Base-by-base conservation (phyloP, 2,797 vertebrate genomes). In the Podarcis lilfordi region DNA sequence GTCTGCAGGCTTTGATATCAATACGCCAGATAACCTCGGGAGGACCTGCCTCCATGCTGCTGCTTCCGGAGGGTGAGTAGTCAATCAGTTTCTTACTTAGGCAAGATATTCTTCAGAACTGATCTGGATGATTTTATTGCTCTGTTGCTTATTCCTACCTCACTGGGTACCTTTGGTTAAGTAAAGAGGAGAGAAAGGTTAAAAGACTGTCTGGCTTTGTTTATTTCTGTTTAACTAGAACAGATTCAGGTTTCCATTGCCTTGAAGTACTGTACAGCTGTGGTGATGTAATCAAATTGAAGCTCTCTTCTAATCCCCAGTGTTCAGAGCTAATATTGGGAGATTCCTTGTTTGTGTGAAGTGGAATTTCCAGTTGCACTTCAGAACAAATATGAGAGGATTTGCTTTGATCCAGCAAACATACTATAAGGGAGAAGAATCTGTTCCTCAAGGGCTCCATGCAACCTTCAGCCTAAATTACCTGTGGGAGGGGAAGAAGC, bases 1-100 rank as follows among this genome's bases (percentile, higher is more conserved):
- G 93, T 99, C 98, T 1, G 98, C 98, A 93, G 99, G 98, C 96
- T 99, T 99, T 95, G 98, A 99, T 97, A 98, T 99, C 96, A 99
- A 99, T 97, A 99, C 98, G 25, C 98, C 98, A 88, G 98, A 99
- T 97, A 98, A 97, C 98, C 98, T 99, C 93, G 98, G 99, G 94
- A 98, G 99, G 95, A 99, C 99, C 95, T 99, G 98, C 97, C 98
- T 99, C 96, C 99, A 99, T 95, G 98, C 98, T 97, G 98, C 98
- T 98, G 98, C 99, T 97, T 99, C 98, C 75, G 98, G 98, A 97
- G 98, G 99, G 99, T 99, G 92, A 93, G 97, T 90, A 1, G 2
- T 8, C 40, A 1, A 1, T 50, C 50, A 50, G 3, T 50, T 32
- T 1, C 0, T 32, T 43, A 64, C 0, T 43, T 11, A 59, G 13